phyloP scores from a whole-genome alignment of 2,797 vertebrate species.

The Clarias platycephalus region DNA sequence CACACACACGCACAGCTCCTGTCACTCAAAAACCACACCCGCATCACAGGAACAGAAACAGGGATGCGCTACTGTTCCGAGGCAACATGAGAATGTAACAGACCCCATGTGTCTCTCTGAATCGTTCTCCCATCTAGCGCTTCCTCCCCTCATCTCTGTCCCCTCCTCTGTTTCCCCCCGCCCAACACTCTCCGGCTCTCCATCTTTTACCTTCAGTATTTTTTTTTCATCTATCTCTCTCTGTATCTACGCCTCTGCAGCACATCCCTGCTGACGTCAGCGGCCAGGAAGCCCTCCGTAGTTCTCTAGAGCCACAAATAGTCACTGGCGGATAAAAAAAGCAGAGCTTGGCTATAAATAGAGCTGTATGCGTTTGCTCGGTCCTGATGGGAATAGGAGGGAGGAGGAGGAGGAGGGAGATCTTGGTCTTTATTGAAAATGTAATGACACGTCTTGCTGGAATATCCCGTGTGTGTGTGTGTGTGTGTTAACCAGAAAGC shows the following conservation, averaged over 20 bases:
- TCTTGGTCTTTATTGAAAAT: conserved; percentile 32
- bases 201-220: background rate
- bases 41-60: conserved; percentile 68
- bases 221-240: conserved; percentile 12
- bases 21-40: conserved; percentile 34
- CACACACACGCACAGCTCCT: conserved; percentile 42
- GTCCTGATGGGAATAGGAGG: conserved; percentile 72
- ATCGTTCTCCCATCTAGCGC: background rate
- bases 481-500: background rate
- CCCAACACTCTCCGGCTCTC: conserved; percentile 36
- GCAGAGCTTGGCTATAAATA: conserved; percentile 76
- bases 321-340: conserved; percentile 76
- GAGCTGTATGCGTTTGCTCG: conserved; percentile 69
- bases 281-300: conserved; percentile 80
- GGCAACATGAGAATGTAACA: conserved; percentile 53
- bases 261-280: conserved; percentile 75
- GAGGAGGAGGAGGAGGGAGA: conserved; percentile 34
- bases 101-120: conserved; percentile 34
- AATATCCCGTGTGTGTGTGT: conserved; percentile 36
- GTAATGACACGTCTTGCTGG: conserved; percentile 33
- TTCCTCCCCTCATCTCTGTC: background rate
- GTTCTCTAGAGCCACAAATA: conserved; percentile 77
- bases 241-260: conserved; percentile 62
- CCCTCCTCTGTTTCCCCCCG: background rate
- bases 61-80: conserved; percentile 52